Conservation (phyloP, 2,888 invertebrate species). For the Mylabris sibirica region DNA sequence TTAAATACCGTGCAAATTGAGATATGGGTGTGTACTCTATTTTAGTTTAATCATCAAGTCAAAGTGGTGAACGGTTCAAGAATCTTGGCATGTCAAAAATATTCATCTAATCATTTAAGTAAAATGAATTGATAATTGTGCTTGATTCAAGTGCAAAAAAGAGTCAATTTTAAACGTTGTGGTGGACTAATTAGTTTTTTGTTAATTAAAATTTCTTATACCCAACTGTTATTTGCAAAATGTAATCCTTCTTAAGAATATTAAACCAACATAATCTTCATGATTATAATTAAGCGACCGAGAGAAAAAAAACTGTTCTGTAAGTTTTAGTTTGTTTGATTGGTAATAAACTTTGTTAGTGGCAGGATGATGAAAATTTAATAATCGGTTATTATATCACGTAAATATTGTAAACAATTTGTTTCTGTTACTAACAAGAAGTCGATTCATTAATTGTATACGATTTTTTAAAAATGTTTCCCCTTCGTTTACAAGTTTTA, state of each 20-base stretch:
- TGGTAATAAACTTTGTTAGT: not conserved
- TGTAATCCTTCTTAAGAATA: not conserved
- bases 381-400: not conserved
- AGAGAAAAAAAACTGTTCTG: not conserved
- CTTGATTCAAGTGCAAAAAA: not conserved
- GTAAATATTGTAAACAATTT: slow-evolving; percentile 1
- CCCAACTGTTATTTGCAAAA: not conserved
- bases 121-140: not conserved
- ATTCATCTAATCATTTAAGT: no score
- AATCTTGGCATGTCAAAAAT: no score
- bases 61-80: no score
- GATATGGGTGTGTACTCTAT: no score
- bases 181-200: not conserved
- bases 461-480: not conserved
- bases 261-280: not conserved
- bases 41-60: no score
- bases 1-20: no score
- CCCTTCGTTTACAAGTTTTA: not conserved
- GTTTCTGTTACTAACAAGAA: not conserved
- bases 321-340: not conserved
- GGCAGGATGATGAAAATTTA: not conserved
- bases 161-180: not conserved
- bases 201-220: not conserved
- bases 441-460: not conserved
- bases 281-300: not conserved